phyloP scores from a whole-genome alignment of 2,888 invertebrate species.

The Pristionchus entomophagus region DNA sequence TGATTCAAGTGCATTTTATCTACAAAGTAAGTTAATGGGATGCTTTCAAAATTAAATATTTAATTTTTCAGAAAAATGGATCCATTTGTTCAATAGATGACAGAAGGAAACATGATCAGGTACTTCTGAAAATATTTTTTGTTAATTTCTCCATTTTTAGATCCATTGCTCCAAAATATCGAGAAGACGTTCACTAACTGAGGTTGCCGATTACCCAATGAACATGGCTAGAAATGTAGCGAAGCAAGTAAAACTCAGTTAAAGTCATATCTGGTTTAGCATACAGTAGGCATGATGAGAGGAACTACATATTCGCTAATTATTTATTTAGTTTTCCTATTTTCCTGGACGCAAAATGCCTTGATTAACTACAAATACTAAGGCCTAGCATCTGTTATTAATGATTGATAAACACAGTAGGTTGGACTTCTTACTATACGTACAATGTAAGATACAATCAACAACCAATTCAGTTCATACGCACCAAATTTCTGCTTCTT shows the following conservation, averaged over 20 bases:
- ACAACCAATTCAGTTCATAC: constrained; percentile 10
- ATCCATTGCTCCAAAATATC: neutral
- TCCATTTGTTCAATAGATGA: neutral
- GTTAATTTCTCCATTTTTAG: neutral
- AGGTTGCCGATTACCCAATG: constrained; percentile 34
- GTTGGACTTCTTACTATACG: too few species aligned
- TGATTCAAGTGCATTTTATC: constrained; percentile 28
- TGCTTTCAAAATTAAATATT: neutral
- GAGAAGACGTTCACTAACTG: neutral
- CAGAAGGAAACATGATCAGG: neutral
- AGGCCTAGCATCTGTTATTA: too few species aligned
- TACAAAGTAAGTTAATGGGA: neutral
- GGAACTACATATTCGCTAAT: too few species aligned
- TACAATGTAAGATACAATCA: too few species aligned
- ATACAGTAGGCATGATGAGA: too few species aligned
- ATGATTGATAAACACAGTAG: too few species aligned
- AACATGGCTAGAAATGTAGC: constrained; percentile 38
- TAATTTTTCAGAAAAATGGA: neutral
- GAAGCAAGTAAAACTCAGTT: neutral
- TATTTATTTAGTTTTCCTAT: neutral
- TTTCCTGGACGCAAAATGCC: too few species aligned
- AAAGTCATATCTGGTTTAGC: too few species aligned
- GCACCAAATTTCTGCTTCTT: neutral
- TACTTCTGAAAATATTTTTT: neutral
- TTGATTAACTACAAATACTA: too few species aligned